Base-by-base conservation (phyloP, 2,888 invertebrate genomes). In the Celastrina argiolus region DNA sequence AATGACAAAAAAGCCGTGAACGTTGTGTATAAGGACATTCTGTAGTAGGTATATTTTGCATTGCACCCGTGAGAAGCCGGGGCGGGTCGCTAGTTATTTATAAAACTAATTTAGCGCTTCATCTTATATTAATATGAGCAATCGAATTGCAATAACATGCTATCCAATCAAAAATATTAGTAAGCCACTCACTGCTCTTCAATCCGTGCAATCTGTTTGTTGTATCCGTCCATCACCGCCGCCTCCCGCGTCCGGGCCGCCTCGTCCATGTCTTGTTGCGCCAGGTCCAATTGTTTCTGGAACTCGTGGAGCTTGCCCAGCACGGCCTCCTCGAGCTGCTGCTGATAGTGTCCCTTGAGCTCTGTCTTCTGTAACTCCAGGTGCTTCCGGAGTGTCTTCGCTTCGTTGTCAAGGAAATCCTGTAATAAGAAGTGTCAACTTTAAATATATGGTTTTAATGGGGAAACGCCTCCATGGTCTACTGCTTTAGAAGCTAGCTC, bases 251-350 rank as follows among this genome's bases (percentile, higher is more conserved):
- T 92, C 56, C 94, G 92, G 0, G 94, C 88, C 74, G 95, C 95
- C 0, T 86, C 85, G 70, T 94, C 93, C 74, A 95, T 88, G 45
- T 93, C 92, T 26, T 91, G 87, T 81, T 95, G 95, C 0, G 94
- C 94, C 41, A 91, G 83, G 73, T 96, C 96, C 41, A 97, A 83
- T 79, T 97, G 96, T 1, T 85, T 85, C 79, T 90, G 90, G 76
- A 96, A 97, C 82, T 97, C 96, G 74, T 93, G 93, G 68, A 96
- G 86, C 78, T 97, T 97, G 66, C 92, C 92, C 67, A 94, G 88
- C 18, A 97, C 96, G 0, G 96, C 95, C 63, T 94, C 92, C 75
- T 97, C 96, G 12, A 97, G 89, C 84, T 97, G 96, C 72, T 94
- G 94, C 83, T 97, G 97, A 77, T 96, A 97, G 78, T 95, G 94